These are phyloP conservation scores for Lethrus apterus DNA, from an alignment of 1,140 invertebrate genomes.

Conservation along the genomic window DNA sequence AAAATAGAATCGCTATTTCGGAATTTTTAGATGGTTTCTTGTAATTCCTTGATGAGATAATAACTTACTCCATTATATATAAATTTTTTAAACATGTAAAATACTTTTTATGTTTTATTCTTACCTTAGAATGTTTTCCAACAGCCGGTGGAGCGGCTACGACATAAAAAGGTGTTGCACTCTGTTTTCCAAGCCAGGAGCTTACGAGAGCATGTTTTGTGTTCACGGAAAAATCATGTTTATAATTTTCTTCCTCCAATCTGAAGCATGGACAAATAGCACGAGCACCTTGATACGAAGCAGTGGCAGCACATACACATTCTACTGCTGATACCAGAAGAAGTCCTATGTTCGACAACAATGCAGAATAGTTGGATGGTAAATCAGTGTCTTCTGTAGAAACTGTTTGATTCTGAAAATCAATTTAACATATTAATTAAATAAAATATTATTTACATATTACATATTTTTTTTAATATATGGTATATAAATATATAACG, in stretches of 20 bases:
- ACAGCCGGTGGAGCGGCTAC: conserved; percentile 29
- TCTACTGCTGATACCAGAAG: conserved; percentile 46
- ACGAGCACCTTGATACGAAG: conserved; percentile 47
- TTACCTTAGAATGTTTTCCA: conserved; percentile 34
- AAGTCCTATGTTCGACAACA: conserved; percentile 49
- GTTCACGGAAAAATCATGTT: conserved; percentile 18
- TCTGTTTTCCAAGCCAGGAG: conserved; percentile 49
- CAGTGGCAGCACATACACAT: conserved; percentile 46
- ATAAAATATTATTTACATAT: too few relatives aligned
- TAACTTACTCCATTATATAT: neutral
- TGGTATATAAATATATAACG: too few relatives aligned
- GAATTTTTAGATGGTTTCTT: too few relatives aligned
- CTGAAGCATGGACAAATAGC: conserved; percentile 50
- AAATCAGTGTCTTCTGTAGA: too few relatives aligned
- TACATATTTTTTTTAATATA: too few relatives aligned
- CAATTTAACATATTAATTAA: too few relatives aligned
- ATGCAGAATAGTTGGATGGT: conserved; percentile 46
- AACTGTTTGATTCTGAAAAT: too few relatives aligned
- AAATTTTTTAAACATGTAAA: conserved; percentile 4
- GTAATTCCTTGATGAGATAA: too few relatives aligned
- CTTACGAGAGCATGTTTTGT: conserved; percentile 47
- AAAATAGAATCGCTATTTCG: too few relatives aligned
- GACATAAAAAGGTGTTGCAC: conserved; percentile 31
- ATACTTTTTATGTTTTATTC: conserved; percentile 5
- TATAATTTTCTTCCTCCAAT: conserved; percentile 35